Conservation (phyloP, 2,888 invertebrate species). For the Drosophila pseudotalamancana region DNA sequence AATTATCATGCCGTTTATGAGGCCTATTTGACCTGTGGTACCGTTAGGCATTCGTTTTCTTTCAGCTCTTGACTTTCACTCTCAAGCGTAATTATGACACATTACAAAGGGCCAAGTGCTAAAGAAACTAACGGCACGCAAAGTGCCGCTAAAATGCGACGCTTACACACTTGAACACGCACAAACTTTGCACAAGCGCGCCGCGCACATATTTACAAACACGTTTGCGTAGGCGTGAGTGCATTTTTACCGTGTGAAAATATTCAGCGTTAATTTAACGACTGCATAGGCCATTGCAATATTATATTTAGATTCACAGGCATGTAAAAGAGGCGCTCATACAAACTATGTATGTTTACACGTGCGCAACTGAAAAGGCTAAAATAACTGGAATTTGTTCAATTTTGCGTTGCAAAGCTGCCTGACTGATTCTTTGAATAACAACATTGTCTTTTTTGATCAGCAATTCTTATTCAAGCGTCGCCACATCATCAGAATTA, state of each 20-base stretch:
- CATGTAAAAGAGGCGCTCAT: background rate
- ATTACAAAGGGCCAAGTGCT: conserved; percentile 18
- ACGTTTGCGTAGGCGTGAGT: conserved; percentile 6
- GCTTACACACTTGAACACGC: conserved; percentile 26
- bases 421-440: background rate
- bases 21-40: conserved; percentile 14
- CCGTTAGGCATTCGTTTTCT: conserved; percentile 4
- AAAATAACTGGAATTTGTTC: background rate
- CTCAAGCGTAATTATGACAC: conserved; percentile 27
- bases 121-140: conserved; percentile 10
- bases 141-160: conserved; percentile 40
- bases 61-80: conserved; percentile 21
- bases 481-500: background rate
- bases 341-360: background rate
- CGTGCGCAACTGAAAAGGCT: background rate
- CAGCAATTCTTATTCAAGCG: background rate
- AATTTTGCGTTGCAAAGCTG: background rate
- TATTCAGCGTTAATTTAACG: conserved; percentile 40
- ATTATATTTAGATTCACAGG: conserved; percentile 40
- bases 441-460: background rate
- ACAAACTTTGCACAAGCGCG: conserved; percentile 8
- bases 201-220: conserved; percentile 7
- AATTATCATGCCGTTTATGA: conserved; percentile 17
- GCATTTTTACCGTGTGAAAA: conserved; percentile 39
- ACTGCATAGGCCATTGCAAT: conserved; percentile 15